Conservation (phyloP, 1,140 invertebrate genomes). For the Hirudo medicinalis region DNA sequence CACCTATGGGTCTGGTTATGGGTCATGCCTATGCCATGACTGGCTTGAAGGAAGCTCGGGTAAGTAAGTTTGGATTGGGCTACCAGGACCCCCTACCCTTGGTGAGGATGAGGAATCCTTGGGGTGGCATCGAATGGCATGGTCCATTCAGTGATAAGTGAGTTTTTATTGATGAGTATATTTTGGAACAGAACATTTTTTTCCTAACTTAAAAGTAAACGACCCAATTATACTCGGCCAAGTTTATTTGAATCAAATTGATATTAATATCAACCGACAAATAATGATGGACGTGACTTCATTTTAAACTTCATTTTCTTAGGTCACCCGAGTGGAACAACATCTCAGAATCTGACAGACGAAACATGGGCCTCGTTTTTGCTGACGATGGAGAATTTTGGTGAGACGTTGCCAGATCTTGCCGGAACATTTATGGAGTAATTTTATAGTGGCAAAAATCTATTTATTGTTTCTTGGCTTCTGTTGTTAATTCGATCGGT, state of each 20-base stretch:
- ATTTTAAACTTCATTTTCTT: neutral
- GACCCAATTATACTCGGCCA: too few species aligned
- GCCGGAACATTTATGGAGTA: neutral
- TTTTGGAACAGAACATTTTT: neutral
- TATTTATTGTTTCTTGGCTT: neutral
- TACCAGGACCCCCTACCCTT: conserved; percentile 47
- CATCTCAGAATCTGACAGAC: conserved; percentile 75
- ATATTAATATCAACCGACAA: neutral
- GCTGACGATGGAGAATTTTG: conserved; percentile 95
- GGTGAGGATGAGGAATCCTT: conserved; percentile 75
- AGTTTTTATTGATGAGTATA: neutral
- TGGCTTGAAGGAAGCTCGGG: conserved; percentile 47
- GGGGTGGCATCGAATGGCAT: conserved; percentile 95
- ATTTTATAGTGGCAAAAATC: neutral
- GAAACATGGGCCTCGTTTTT: conserved; percentile 77
- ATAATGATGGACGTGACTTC: neutral
- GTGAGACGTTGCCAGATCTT: conserved; percentile 34
- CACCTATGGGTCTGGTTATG: conserved; percentile 65
- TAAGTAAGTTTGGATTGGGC: conserved; percentile 44
- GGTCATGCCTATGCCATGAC: conserved; percentile 86
- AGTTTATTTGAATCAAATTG: neutral
- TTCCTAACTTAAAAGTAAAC: neutral
- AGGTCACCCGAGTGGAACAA: conserved; percentile 68
- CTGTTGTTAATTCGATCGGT: neutral
- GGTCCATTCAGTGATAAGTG: conserved; percentile 48